Conservation (phyloP, 2,113 vertebrate species). For the Hypanus sabinus region DNA sequence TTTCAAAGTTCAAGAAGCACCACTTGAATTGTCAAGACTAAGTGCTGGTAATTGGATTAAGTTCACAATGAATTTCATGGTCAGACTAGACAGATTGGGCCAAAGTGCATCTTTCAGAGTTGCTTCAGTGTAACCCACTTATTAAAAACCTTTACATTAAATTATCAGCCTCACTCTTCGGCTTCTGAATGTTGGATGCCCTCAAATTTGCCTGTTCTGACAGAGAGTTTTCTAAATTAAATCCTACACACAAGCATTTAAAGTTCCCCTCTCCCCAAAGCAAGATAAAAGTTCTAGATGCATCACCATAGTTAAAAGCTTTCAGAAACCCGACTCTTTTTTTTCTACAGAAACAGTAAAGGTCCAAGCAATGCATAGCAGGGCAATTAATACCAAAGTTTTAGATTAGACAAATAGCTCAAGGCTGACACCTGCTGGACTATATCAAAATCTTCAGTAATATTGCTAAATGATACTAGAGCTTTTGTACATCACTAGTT, state of each 20-base stretch:
- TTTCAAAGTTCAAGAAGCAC: no score
- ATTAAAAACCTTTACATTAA: not conserved
- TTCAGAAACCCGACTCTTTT: constrained; percentile 23
- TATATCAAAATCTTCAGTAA: not conserved
- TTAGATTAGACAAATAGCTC: constrained; percentile 1
- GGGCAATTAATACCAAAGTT: not conserved
- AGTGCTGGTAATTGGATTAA: no score
- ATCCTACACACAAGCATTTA: constrained; percentile 12
- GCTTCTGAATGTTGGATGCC: not conserved
- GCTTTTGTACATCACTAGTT: not conserved
- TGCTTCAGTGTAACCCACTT: not conserved
- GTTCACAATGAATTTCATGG: no score
- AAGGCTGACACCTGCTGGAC: constrained; percentile 22
- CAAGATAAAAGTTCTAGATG: not conserved
- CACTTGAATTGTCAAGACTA: no score
- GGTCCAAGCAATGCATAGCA: not conserved
- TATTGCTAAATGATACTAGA: not conserved
- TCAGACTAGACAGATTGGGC: no score
- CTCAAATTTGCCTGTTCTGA: not conserved
- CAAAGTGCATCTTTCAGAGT: no score
- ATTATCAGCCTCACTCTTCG: not conserved
- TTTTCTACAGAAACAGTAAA: not conserved
- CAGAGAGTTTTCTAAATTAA: not conserved
- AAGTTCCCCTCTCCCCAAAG: not conserved
- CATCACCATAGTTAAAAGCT: not conserved